A percentile compares a stretch with the other conserved stretches of the same genome.
phyloP scores from a whole-genome alignment of 2,113 vertebrate species.

The Raja brachyura region DNA sequence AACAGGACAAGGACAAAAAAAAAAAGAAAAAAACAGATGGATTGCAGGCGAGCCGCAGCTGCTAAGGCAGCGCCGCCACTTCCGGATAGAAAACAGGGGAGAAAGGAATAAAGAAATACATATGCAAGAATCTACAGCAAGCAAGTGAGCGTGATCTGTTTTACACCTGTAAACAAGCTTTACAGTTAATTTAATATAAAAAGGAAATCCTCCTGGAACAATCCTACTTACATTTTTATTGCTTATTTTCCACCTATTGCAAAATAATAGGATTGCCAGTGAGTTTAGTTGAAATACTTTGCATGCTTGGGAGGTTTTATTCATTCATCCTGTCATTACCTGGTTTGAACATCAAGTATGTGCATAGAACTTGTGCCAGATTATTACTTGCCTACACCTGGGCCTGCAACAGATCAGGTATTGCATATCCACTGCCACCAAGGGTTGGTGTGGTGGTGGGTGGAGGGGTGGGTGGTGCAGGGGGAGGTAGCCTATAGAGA shows the following conservation, averaged over 20 bases:
- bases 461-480: not conserved
- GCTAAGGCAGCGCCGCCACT: no score
- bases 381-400: not conserved
- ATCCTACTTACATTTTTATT: conserved; percentile 31
- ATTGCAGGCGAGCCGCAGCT: no score
- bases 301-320: not conserved
- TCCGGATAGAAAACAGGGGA: not conserved
- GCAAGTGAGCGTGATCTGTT: not conserved
- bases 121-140: not conserved
- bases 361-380: not conserved
- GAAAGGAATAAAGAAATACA: not conserved
- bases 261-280: not conserved
- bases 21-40: no score
- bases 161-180: not conserved
- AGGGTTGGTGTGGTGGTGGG: no score
- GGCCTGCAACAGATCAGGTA: not conserved
- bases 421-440: not conserved
- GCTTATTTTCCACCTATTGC: not conserved
- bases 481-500: not conserved
- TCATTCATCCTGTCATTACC: not conserved
- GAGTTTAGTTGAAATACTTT: not conserved
- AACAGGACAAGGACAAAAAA: no score
- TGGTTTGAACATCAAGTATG: not conserved
- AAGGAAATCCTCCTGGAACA: not conserved
- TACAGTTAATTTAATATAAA: conserved; percentile 4